Conservation (phyloP, 2,797 vertebrate species). For the Sphenopsis melanotis region DNA sequence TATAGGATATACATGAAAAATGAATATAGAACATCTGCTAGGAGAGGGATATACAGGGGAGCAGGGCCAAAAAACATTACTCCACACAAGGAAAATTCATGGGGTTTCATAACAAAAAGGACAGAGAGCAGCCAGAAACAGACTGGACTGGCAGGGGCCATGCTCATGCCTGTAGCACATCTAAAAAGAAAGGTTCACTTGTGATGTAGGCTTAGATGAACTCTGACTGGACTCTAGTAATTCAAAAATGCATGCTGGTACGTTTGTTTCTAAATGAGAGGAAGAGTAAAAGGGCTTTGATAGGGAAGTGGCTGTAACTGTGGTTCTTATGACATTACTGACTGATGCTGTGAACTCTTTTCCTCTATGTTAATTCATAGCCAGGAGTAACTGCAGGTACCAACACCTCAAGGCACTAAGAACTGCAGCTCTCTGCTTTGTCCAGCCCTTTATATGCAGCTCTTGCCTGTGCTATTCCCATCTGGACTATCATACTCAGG, state of each 20-base stretch:
- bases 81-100: neutral
- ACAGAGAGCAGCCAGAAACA: neutral
- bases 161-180: neutral
- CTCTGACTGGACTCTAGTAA: neutral
- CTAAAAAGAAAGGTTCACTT: neutral
- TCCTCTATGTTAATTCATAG: neutral
- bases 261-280: neutral
- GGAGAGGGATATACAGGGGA: neutral
- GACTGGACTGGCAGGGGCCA: neutral
- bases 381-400: neutral
- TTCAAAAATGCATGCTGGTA: neutral
- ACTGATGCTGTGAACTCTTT: neutral
- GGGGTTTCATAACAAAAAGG: neutral
- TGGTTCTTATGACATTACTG: neutral
- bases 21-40: neutral
- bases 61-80: neutral
- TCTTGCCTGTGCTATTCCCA: neutral
- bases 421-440: neutral
- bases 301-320: neutral
- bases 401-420: neutral
- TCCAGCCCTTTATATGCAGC: neutral
- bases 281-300: neutral
- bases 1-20: neutral
- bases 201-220: neutral
- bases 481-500: fast-evolving